Evolutionary conservation across 1,140 invertebrate genomes (phyloP), one percentile per base, ranked within the genome.

Genomic region (Psilanteris sp.): DNA sequence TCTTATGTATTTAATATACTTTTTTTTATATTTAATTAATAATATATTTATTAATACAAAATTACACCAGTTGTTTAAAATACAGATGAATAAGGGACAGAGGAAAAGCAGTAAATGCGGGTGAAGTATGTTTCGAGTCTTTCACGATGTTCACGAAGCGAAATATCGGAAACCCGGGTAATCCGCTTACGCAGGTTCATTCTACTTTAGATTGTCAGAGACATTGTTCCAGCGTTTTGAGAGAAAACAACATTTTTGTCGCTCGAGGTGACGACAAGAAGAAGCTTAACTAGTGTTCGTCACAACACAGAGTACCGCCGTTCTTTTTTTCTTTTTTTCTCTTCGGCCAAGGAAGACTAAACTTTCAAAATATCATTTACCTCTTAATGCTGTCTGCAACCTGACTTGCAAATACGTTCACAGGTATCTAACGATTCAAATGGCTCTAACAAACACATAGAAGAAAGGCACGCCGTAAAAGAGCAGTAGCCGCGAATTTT

Each of bases 231-330:
- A 67, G 73, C 66, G 75, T 83, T 84, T 88, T 86, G 85, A 87
- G 84, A 86, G 85, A 86, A 87, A 88, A 88, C 87, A 88, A 81
- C 81, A 87, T 87, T 88, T 87, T 86, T 79, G 85, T 84, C 87
- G 87, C 86, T 87, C 83, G 85, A 88, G 86, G 87, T 88, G 87
- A 62, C 81, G 84, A 84, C 87, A 83, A 86, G 83, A 87, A 85
- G 77, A 76, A 81, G 81, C 85, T 87, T 87, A 87, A 86, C 85
- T 87, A 84, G 83, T 86, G 80, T 82, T 70, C 83, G 85, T 87
- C 83, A 87, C 81, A 87, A 88, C 82, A 87, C 55, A 61, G 39
- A 55, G 41, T 55, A 43, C 71, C 50, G 48, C 22, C 66, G 54
- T 27, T 48, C 14, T 26, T 46, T 18, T 20, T 31, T 34, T 57